These are phyloP conservation scores for Bradypodion pumilum DNA, from an alignment of 2,797 vertebrate genomes.

Conservation along the genomic window DNA sequence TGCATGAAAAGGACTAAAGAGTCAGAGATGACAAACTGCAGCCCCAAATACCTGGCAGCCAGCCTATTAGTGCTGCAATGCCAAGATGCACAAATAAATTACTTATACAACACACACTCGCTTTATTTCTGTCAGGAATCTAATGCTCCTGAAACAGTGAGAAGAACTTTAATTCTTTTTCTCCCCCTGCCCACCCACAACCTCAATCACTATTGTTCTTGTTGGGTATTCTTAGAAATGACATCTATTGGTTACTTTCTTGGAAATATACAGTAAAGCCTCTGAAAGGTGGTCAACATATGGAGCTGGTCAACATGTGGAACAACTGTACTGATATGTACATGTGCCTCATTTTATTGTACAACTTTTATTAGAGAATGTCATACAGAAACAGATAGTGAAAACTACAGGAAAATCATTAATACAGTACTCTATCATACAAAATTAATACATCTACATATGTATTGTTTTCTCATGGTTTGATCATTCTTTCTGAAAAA, in stretches of 20 bases:
- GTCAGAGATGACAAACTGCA: conserved; percentile 69
- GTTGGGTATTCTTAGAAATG: conserved; percentile 54
- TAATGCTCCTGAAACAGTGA: conserved; percentile 59
- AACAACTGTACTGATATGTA: too few species aligned
- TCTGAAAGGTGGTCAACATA: too few species aligned
- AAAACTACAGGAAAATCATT: too few species aligned
- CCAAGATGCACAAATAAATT: conserved; percentile 70
- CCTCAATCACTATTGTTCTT: conserved; percentile 32
- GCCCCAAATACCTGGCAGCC: conserved; percentile 65
- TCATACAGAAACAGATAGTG: too few species aligned
- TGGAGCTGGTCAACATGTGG: too few species aligned
- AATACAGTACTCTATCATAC: too few species aligned
- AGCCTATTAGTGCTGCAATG: conserved; percentile 61
- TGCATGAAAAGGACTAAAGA: conserved; percentile 66
- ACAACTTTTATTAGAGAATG: too few species aligned
- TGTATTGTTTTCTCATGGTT: too few species aligned
- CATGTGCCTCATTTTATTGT: too few species aligned
- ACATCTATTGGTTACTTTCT: conserved; percentile 63
- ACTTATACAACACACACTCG: conserved; percentile 59
- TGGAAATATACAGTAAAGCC: conserved; percentile 48
- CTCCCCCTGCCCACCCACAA: neutral
- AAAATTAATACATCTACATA: too few species aligned
- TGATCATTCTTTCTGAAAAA: too few species aligned
- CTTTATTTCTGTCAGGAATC: conserved; percentile 67
- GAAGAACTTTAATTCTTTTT: conserved; percentile 46